Evolutionary conservation across 2,888 invertebrate species (phyloP), one percentile per base, ranked within the genome.

Genomic region (Philaethria dido): DNA sequence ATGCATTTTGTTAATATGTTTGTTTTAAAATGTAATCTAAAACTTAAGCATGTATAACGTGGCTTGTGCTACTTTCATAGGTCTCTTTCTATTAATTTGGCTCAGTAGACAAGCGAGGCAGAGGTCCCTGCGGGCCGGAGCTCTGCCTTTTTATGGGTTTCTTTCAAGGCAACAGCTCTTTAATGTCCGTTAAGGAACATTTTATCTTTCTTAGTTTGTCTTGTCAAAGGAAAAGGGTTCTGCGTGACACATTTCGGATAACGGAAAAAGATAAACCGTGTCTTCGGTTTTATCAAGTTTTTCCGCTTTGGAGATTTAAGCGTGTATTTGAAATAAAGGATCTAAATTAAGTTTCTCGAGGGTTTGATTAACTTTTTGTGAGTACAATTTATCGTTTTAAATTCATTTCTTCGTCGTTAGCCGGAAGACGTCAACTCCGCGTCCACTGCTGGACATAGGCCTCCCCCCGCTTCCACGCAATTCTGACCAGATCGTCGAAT

Each of bases 171-270:
- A 81, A 84, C 85, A 81, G 78, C 82, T 80, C 89, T 88, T 87
- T 91, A 91, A 91, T 90, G 89, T 88, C 83, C 84, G 85, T 84
- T 88, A 84, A 87, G 83, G 85, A 86, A 84, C 86, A 85, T 91
- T 92, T 92, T 92, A 90, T 90, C 89, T 90, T 86, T 88, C 85
- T 85, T 87, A 88, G 87, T 89, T 88, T 88, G 86, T 87, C 85
- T 83, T 84, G 73, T 79, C 76, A 75, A 82, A 85, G 78, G 79
- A 85, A 85, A 90, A 88, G 92, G 91, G 90, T 91, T 89, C 84
- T 85, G 88, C 74, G 87, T 85, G 86, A 88, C 89, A 88, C 85
- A 86, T 81, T 86, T 83, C 82, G 82, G 89, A 88, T 87, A 81
- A 77, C 78, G 77, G 79, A 80, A 85, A 83, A 82, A 85, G 86